Conservation (phyloP, 2,113 vertebrate species). For the Lepidothrix coronata region DNA sequence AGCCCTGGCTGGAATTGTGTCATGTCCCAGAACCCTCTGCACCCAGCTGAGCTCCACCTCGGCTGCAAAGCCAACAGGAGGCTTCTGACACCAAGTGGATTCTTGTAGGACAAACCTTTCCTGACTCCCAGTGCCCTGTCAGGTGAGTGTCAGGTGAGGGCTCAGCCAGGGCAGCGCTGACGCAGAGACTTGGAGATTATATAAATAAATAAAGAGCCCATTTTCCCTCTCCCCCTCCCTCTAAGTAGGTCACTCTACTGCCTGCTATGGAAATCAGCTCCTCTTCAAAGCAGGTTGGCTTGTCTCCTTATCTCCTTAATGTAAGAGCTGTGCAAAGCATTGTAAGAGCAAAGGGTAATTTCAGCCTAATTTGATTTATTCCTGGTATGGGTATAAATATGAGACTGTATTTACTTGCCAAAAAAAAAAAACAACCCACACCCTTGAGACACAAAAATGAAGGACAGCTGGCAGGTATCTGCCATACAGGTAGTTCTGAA, state of each 20-base stretch:
- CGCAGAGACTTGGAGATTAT: background rate
- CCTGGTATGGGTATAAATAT: slow-evolving; percentile 16
- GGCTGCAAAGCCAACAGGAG: background rate
- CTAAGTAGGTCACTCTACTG: slow-evolving; percentile 72
- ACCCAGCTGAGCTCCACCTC: background rate
- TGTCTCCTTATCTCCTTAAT: slow-evolving; percentile 18
- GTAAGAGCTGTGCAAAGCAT: slow-evolving; percentile 33
- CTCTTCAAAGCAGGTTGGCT: slow-evolving; percentile 69
- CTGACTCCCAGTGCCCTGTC: background rate
- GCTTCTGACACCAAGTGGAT: background rate
- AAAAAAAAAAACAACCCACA: background rate
- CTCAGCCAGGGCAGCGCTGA: background rate
- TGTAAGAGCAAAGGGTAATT: slow-evolving; percentile 61
- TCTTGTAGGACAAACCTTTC: background rate
- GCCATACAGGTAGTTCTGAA: background rate
- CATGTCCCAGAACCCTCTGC: background rate
- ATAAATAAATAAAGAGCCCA: slow-evolving; percentile 53
- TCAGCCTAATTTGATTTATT: slow-evolving; percentile 65
- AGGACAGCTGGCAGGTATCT: slow-evolving; percentile 11
- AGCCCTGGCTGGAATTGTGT: background rate
- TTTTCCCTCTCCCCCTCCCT: slow-evolving; percentile 5
- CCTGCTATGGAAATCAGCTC: slow-evolving; percentile 55
- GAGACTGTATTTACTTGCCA: slow-evolving; percentile 19
- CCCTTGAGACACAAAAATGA: background rate
- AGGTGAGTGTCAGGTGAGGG: background rate